Base-by-base conservation (phyloP, 2,797 vertebrate species). In the Trachops cirrhosus region DNA sequence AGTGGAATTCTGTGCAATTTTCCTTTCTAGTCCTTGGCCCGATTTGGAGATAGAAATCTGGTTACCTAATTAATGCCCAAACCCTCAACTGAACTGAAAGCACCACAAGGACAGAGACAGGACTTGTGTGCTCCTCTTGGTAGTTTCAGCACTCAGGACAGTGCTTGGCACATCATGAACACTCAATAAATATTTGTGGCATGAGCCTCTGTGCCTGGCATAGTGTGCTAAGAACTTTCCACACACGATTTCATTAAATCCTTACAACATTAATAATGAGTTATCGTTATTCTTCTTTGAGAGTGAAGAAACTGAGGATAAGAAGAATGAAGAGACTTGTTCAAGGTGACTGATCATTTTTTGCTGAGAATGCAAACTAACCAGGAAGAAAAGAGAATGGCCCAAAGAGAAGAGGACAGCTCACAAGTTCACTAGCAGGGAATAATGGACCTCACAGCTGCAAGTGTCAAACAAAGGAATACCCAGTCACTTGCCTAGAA, bases 381-480 rank as follows among this genome's bases (percentile, higher is more conserved):
- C 52, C 26, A 16, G 75, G 92, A 87, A 79, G 34, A 9, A 39
- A 19, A 24, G 48, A 48, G 54, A 89, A 52, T 11, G 85, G 39
- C 52, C 67, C 7, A 32, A 24, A 22, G 59, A 83, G 41, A 73
- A 75, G 84, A 44, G 26, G 75, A 32, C 59, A 77, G 75, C 22
- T 71, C 24, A 22, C 11, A 41, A 48, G 48, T 48, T 91, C 96
- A 83, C 52, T 29, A 14, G 62, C 22, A 1, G 11, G 77, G 91
- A 94, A 91, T 86, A 78, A 85, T 44, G 29, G 24, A 91, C 94
- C 94, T 80, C 74, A 75, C 94, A 91, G 93, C 95, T 89, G 88
- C 68, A 57, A 67, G 71, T 85, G 91, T 96, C 46, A 89, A 10
- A 41, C 5, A 83, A 95, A 98, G 78, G 80, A 96, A 95, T 98